Conservation (phyloP, 2,888 invertebrate species). For the Trichopoda pennipes region DNA sequence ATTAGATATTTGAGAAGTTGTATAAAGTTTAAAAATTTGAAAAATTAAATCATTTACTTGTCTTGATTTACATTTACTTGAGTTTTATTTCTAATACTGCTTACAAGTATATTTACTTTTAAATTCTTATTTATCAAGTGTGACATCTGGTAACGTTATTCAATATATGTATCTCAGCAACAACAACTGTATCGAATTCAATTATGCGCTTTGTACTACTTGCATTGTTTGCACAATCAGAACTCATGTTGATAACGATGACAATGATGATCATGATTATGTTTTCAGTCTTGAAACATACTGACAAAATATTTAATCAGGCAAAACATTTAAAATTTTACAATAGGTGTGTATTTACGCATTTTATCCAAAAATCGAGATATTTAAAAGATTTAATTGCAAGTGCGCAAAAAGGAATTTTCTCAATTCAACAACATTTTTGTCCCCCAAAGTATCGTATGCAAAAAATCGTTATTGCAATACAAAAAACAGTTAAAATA, state of each 20-base stretch:
- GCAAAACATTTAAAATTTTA: constrained; percentile 22
- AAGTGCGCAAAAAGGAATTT: no score
- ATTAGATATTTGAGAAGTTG: no score
- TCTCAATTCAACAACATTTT: no score
- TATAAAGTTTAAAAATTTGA: no score
- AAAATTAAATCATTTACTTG: no score
- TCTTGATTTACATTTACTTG: no score
- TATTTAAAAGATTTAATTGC: no score
- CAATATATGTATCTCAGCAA: neutral
- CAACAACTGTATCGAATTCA: constrained; percentile 57
- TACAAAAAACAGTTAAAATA: no score
- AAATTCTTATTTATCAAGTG: neutral
- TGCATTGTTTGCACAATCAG: constrained; percentile 53
- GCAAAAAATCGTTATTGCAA: no score
- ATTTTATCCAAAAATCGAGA: no score
- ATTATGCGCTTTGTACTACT: constrained; percentile 52
- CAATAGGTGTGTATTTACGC: neutral
- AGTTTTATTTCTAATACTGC: no score
- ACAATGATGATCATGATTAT: constrained; percentile 38
- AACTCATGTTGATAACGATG: constrained; percentile 51
- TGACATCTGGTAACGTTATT: constrained; percentile 16
- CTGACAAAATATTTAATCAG: constrained; percentile 23
- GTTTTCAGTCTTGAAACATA: constrained; percentile 33
- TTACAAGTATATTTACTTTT: neutral
- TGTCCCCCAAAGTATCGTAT: no score